Conservation (phyloP, 2,888 invertebrate species). For the Uloborus plumipes region DNA sequence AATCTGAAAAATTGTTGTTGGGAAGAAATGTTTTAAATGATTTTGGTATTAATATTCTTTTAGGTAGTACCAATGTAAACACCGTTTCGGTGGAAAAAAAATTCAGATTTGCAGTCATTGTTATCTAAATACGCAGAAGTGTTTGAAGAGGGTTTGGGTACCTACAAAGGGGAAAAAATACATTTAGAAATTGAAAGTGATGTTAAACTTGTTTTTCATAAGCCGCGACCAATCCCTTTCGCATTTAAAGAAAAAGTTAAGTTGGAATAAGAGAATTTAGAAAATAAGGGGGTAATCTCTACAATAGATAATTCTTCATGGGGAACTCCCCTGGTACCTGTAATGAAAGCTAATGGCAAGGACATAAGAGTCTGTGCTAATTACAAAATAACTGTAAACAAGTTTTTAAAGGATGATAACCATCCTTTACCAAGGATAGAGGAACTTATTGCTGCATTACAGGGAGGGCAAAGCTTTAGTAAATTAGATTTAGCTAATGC, state of each 20-base stretch:
- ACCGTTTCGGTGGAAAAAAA: neutral
- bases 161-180: neutral
- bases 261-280: too few species aligned
- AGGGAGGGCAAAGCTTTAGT: neutral
- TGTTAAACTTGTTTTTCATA: neutral
- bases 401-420: slow-evolving; percentile 17
- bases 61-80: neutral
- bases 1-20: too few species aligned
- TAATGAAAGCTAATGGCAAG: too few species aligned
- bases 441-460: neutral
- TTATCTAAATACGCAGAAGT: neutral
- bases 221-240: neutral
- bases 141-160: neutral
- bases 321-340: too few species aligned
- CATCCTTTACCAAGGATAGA: slow-evolving; percentile 13
- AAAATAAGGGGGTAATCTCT: too few species aligned
- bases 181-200: neutral
- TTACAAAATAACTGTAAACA: slow-evolving; percentile 8
- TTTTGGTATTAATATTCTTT: too few species aligned
- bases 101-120: neutral
- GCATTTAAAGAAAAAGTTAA: too few species aligned
- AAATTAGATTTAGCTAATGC: too few species aligned
- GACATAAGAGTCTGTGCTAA: too few species aligned
- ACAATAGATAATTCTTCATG: too few species aligned
- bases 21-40: too few species aligned